Evolutionary conservation across 2,797 vertebrate genomes (phyloP), one percentile per base, ranked within the genome.

Genomic region (Macrochelys suwanniensis): DNA sequence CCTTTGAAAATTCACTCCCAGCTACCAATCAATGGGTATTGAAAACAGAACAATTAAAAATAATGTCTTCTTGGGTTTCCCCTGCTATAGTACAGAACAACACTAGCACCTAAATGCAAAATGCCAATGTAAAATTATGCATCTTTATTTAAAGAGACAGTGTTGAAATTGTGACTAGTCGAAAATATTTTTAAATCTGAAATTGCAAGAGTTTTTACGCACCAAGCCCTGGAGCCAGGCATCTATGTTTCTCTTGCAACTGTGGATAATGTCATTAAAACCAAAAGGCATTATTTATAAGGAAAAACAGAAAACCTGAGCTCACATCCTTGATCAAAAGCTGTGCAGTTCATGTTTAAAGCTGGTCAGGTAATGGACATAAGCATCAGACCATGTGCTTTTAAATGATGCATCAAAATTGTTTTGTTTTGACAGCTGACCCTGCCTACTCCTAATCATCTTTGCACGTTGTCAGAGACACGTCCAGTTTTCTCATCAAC

Each of bases 401-500:
- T 89, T 87, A 26, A 86, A 47, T 94, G 57, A 6, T 13, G 3
- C 25, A 57, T 45, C 31, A 65, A 12, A 45, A 17, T 4, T 6
- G 77, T 82, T 61, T 71, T 53, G 4, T 7, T 49, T 51, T 82
- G n/a, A 4, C 57, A 77, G 25, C 33, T 76, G 54, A 86, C 6
- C 21, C 4, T 89, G 74, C 42, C 61, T 57, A 82, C 47, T 28
- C 11, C 51, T 4, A 4, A 45, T 49, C 21, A 77, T 89, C 82
- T 42, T 56, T 57, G n/a, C 31, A 33, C 11, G 5, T 61, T 90
- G 71, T 87, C 47, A 87, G 26, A 85, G 54, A 89, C 84, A 85
- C 0, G 0, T 5, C 28, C 0, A 0, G 11, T 51, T 76, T 47
- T 47, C 71, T 76, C 71, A 76, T 47, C 25, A 26, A 76, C 23